Conservation (phyloP, 2,888 invertebrate genomes). For the Cryptus armator region DNA sequence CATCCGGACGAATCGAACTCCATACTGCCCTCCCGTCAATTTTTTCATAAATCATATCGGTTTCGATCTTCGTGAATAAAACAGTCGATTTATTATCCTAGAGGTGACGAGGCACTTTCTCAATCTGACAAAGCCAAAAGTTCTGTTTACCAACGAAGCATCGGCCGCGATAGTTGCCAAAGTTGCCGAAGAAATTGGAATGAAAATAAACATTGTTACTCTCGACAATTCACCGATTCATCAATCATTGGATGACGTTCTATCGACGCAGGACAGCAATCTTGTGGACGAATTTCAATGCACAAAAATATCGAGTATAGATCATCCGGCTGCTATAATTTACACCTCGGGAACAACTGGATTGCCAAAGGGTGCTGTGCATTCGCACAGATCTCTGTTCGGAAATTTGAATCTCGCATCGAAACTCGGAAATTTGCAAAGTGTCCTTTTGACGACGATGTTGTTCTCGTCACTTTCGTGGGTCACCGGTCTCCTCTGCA, state of each 20-base stretch:
- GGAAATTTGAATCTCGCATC: conserved; percentile 38
- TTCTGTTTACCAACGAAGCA: conserved; percentile 65
- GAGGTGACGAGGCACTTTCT: conserved; percentile 57
- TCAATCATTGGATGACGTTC: conserved; percentile 64
- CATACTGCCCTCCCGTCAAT: background rate
- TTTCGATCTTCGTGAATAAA: background rate
- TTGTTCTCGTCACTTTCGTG: conserved; percentile 78
- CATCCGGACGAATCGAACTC: background rate
- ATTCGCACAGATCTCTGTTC: conserved; percentile 74
- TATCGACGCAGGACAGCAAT: conserved; percentile 41
- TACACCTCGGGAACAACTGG: conserved; percentile 82
- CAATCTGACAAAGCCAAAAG: conserved; percentile 65
- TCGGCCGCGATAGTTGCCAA: conserved; percentile 37
- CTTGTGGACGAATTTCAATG: conserved; percentile 65
- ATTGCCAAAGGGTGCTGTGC: conserved; percentile 77
- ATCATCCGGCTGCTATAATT: conserved; percentile 74
- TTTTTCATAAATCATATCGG: background rate
- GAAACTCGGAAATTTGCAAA: background rate
- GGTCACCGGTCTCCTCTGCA: conserved; percentile 76
- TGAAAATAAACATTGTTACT: conserved; percentile 64
- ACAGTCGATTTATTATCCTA: conserved; percentile 8
- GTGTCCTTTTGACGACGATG: conserved; percentile 32
- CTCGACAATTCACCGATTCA: conserved; percentile 61
- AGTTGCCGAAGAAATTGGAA: conserved; percentile 57
- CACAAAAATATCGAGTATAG: conserved; percentile 51